Evolutionary conservation across 2,797 vertebrate genomes (phyloP).

Genomic region (Coracias cyanogaster): DNA sequence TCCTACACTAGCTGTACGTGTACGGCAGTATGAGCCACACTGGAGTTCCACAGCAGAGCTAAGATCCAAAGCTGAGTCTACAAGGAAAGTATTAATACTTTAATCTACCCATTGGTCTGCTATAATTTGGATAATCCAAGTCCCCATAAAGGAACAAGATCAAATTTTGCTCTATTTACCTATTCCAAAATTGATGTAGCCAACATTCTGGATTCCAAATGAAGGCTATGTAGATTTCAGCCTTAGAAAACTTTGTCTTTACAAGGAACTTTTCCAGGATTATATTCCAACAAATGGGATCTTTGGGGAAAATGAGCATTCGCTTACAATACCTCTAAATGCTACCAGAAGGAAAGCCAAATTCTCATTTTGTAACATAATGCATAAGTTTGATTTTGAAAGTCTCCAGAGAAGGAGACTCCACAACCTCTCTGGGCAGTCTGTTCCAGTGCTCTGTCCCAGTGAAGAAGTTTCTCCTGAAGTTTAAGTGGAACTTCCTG

Average conservation of each 20-base stretch:
- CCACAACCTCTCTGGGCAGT: no score
- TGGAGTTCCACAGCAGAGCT: neutral
- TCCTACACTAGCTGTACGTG: rapidly evolving
- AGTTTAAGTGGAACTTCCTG: no score
- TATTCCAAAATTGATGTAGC: neutral
- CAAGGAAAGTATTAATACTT: neutral
- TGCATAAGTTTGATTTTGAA: no score
- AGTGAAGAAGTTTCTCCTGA: no score
- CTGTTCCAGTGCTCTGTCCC: no score
- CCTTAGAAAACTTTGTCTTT: neutral
- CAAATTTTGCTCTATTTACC: neutral
- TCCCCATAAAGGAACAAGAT: neutral
- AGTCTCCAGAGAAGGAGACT: no score
- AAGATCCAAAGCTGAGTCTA: neutral
- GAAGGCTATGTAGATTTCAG: neutral
- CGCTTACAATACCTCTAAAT: neutral
- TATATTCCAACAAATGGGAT: neutral
- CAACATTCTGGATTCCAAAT: neutral
- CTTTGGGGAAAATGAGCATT: neutral
- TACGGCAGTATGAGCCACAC: neutral
- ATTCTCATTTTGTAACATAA: neutral
- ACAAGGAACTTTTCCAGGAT: neutral
- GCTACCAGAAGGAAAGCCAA: neutral
- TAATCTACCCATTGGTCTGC: neutral
- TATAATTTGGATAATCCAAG: neutral